phyloP scores from a whole-genome alignment of 1,140 invertebrate species.

The Drosophila murphyi region DNA sequence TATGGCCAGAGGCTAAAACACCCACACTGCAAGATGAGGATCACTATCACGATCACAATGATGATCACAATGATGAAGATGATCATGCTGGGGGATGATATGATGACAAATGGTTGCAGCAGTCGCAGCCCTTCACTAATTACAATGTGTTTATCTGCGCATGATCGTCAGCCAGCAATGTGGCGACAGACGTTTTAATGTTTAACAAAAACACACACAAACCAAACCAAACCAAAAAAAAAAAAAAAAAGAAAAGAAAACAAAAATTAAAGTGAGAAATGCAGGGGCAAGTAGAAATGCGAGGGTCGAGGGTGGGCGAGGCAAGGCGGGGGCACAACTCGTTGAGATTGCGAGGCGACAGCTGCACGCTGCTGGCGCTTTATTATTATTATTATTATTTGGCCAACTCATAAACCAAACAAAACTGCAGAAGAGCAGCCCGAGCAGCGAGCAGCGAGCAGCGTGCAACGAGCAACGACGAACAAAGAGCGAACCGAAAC shows the following conservation, averaged over 20 bases:
- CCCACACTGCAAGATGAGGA: slow-evolving; percentile 9
- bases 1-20: slow-evolving; percentile 48
- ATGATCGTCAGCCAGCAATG: slow-evolving; percentile 54
- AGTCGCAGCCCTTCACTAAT: slow-evolving; percentile 66
- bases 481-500: too few species aligned
- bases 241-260: background rate
- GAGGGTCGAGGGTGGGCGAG: background rate
- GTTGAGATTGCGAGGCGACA: slow-evolving; percentile 62
- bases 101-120: slow-evolving; percentile 32
- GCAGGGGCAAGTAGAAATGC: too few species aligned
- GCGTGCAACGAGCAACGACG: too few species aligned
- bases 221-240: background rate
- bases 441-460: background rate
- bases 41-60: slow-evolving; percentile 2
- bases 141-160: slow-evolving; percentile 70
- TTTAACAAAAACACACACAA: slow-evolving; percentile 1
- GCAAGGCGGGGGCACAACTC: slow-evolving; percentile 15
- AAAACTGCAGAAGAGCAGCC: slow-evolving; percentile 31
- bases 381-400: slow-evolving; percentile 54
- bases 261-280: background rate
- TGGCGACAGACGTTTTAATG: slow-evolving; percentile 67
- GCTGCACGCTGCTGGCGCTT: slow-evolving; percentile 56
- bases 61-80: slow-evolving; percentile 10
- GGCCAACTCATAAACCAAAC: slow-evolving; percentile 79
- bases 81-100: slow-evolving; percentile 5